phyloP scores from a whole-genome alignment of 1,140 invertebrate genomes.

The Drosophila arizonae region DNA sequence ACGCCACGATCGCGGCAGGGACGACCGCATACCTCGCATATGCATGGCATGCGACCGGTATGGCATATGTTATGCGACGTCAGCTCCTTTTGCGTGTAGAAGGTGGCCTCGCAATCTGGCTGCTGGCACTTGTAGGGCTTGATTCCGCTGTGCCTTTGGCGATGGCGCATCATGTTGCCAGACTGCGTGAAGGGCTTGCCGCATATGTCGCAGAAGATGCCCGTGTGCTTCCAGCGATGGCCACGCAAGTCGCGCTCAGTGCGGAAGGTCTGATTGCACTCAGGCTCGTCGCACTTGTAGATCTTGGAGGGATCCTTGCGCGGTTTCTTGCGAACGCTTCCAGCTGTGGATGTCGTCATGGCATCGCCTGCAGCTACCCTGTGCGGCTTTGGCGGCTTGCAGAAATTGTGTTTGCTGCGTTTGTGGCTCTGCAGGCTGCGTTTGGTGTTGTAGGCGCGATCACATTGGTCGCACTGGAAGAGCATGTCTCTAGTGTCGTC shows the following conservation, averaged over 20 bases:
- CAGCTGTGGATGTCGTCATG: neutral
- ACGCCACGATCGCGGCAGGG: conserved; percentile 79
- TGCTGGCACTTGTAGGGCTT: conserved; percentile 71
- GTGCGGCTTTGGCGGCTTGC: neutral
- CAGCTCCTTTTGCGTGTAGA: conserved; percentile 74
- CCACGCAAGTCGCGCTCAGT: conserved; percentile 65
- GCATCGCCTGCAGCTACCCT: neutral
- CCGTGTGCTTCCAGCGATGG: conserved; percentile 77
- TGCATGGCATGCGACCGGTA: conserved; percentile 70
- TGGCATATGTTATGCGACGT: conserved; percentile 75
- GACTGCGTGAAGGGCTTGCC: conserved; percentile 73
- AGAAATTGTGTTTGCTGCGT: conserved; percentile 53
- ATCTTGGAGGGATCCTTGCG: conserved; percentile 47
- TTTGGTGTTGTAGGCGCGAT: conserved; percentile 65
- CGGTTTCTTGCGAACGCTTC: neutral
- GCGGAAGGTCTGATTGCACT: conserved; percentile 66
- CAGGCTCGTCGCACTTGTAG: conserved; percentile 54
- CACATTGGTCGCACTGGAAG: conserved; percentile 67
- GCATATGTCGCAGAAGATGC: conserved; percentile 77
- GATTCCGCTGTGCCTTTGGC: conserved; percentile 74
- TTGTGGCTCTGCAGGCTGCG: conserved; percentile 68
- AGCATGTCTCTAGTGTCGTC: conserved; percentile 62
- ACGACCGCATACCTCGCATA: conserved; percentile 73
- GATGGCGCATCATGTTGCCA: conserved; percentile 75
- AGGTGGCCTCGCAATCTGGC: conserved; percentile 57